Conservation (phyloP, 37 sponge, comb jelly and placozoan species). For the Mnemiopsis leidyi region DNA sequence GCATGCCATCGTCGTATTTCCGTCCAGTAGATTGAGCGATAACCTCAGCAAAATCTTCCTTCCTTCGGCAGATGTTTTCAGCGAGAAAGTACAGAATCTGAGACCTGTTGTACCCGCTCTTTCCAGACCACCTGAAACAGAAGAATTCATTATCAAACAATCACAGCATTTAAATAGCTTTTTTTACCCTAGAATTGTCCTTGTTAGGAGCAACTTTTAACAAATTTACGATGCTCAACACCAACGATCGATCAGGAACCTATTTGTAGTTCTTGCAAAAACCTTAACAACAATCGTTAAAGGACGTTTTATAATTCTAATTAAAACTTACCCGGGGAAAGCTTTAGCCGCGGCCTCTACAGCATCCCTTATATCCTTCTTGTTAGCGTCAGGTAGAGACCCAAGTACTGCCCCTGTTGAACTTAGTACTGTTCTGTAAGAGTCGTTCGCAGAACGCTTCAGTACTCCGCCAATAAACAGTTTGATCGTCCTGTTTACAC, state of each 20-base stretch:
- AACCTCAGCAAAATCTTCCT: conserved; percentile 74
- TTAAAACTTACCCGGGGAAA: conserved; percentile 80
- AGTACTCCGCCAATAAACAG: conserved; percentile 94
- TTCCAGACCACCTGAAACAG: conserved; percentile 44
- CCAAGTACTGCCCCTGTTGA: conserved; percentile 77
- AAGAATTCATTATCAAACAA: no score
- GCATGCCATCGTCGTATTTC: conserved; percentile 76
- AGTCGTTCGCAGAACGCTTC: conserved; percentile 91
- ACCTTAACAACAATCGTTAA: no score
- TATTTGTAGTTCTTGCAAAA: no score
- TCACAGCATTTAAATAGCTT: no score
- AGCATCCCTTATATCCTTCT: conserved; percentile 96
- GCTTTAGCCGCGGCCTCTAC: conserved; percentile 97
- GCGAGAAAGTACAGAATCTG: conserved; percentile 98
- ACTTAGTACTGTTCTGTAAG: conserved; percentile 74
- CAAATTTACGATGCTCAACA: no score
- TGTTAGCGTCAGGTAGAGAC: conserved; percentile 91
- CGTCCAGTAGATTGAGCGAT: neutral
- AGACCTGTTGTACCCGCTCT: conserved; percentile 91
- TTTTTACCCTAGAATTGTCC: no score
- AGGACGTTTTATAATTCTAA: no score
- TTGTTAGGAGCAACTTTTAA: no score
- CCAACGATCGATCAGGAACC: no score
- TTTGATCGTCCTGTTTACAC: conserved; percentile 90
- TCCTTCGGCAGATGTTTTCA: conserved; percentile 91